A percentile compares a stretch with the other conserved stretches of the same genome.
phyloP scores from a whole-genome alignment of 2,113 vertebrate species.

The Carassius carassius region DNA sequence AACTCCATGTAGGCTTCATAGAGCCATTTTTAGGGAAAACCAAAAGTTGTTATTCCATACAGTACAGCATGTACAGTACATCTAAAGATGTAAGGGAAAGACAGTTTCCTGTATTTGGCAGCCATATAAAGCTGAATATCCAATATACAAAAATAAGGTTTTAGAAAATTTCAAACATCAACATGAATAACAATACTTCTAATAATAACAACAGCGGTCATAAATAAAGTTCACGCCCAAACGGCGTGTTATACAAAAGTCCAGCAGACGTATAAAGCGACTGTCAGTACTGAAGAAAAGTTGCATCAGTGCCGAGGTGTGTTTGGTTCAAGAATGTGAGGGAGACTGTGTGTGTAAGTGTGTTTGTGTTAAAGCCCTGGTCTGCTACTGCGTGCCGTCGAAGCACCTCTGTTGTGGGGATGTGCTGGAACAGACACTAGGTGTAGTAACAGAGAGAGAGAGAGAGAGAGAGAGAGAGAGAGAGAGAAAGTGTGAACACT shows the following conservation, averaged over 20 bases:
- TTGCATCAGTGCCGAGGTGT: background rate
- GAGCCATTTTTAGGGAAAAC: background rate
- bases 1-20: background rate
- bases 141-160: slow-evolving; percentile 72
- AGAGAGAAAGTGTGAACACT: background rate
- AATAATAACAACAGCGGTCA: slow-evolving; percentile 51
- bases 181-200: slow-evolving; percentile 55
- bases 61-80: slow-evolving; percentile 42
- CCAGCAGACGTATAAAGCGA: slow-evolving; percentile 52
- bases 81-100: slow-evolving; percentile 44
- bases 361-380: slow-evolving; percentile 73
- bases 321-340: slow-evolving; percentile 21
- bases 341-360: background rate
- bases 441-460: slow-evolving; percentile 50
- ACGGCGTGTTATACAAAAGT: slow-evolving; percentile 50
- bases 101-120: slow-evolving; percentile 71
- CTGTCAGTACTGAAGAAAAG: slow-evolving; percentile 19
- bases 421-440: slow-evolving; percentile 73
- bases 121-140: slow-evolving; percentile 63
- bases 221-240: slow-evolving; percentile 59
- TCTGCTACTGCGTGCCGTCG: slow-evolving; percentile 81
- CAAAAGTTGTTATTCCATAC: slow-evolving; percentile 23
- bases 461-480: background rate
- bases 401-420: slow-evolving; percentile 76
- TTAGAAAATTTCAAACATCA: slow-evolving; percentile 55